A percentile compares a stretch with the other conserved stretches of the same genome.
phyloP scores from a whole-genome alignment of 2,113 vertebrate species.

The Hemicordylus capensis region DNA sequence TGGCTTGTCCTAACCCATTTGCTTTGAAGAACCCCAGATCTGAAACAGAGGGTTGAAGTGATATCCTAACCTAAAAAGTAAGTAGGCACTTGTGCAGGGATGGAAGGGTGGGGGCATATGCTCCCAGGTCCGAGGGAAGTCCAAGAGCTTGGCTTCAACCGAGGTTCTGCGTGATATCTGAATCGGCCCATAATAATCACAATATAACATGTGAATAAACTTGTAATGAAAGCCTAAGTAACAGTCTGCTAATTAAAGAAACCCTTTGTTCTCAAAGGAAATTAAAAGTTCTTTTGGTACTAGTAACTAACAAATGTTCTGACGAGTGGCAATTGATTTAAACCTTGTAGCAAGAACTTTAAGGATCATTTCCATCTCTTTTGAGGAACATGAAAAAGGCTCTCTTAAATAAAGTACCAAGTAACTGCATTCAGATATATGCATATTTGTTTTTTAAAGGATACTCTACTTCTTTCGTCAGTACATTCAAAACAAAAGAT shows the following conservation, averaged over 20 bases:
- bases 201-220: neutral
- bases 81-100: too few species aligned
- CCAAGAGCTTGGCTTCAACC: too few species aligned
- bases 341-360: neutral
- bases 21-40: too few species aligned
- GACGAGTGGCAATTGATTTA: constrained; percentile 13
- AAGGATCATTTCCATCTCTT: neutral
- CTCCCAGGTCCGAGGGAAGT: too few species aligned
- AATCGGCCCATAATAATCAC: neutral
- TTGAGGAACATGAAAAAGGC: neutral
- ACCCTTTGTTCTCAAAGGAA: neutral
- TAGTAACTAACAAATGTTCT: constrained; percentile 6
- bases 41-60: too few species aligned
- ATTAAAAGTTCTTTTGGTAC: neutral
- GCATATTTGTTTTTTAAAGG: neutral
- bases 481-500: constrained; percentile 15
- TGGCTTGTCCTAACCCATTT: too few species aligned
- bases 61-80: too few species aligned
- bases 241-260: neutral
- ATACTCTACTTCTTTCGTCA: constrained; percentile 30
- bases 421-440: neutral
- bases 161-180: too few species aligned
- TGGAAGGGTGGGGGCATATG: too few species aligned
- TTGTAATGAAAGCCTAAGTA: neutral
- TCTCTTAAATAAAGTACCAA: neutral